Evolutionary conservation across 2,113 vertebrate genomes (phyloP).

Genomic region (Rafetus swinhoei): DNA sequence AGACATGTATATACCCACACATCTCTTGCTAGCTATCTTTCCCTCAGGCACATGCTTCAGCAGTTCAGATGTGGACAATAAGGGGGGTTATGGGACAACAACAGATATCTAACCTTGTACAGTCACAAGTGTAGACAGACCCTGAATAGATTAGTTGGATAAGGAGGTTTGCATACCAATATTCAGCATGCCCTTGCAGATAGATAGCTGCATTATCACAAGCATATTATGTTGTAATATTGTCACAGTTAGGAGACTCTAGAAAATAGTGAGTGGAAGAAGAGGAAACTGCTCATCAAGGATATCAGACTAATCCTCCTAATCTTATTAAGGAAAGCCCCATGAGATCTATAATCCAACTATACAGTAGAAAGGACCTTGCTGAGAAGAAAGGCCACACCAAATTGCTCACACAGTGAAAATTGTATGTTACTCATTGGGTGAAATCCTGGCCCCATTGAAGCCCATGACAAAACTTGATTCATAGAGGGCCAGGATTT

Average conservation of each 20-base stretch:
- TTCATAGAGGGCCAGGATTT: neutral
- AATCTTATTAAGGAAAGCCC: neutral
- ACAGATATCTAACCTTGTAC: neutral
- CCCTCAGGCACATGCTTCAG: neutral
- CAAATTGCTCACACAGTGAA: neutral
- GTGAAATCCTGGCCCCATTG: neutral
- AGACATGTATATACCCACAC: neutral
- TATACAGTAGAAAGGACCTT: neutral
- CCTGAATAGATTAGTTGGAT: neutral
- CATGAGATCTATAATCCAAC: neutral
- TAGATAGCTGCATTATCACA: neutral
- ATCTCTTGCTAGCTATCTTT: neutral
- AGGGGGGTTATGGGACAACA: neutral
- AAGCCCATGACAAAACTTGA: neutral
- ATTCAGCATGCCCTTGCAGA: neutral
- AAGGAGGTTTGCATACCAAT: neutral
- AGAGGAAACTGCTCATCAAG: neutral
- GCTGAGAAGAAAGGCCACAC: neutral
- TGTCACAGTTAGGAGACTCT: neutral
- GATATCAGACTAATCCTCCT: neutral
- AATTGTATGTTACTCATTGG: neutral
- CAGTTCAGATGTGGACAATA: neutral
- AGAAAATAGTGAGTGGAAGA: neutral
- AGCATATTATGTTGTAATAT: neutral
- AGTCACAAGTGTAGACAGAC: neutral